A percentile compares a stretch with the other conserved stretches of the same genome.
phyloP scores from a whole-genome alignment of 2,113 vertebrate species.

The Rana temporaria region DNA sequence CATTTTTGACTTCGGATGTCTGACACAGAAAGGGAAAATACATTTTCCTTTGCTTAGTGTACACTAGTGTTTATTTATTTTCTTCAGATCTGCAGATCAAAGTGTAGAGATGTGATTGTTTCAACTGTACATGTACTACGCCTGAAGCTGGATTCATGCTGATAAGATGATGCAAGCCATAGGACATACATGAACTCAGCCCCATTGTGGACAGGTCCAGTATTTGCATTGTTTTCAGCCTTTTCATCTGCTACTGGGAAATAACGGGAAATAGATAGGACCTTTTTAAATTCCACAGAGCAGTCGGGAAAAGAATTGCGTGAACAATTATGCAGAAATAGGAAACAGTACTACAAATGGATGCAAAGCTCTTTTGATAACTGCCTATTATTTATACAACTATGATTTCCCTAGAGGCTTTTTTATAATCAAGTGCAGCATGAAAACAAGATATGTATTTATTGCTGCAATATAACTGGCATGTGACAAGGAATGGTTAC shows the following conservation, averaged over 20 bases:
- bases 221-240: slow-evolving; percentile 19
- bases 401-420: slow-evolving; percentile 15
- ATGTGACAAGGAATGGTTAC: no score
- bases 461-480: no score
- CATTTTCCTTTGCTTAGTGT: background rate
- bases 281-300: background rate
- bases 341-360: background rate
- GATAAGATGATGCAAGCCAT: slow-evolving; percentile 10
- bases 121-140: background rate
- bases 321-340: slow-evolving; percentile 1
- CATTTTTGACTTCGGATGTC: slow-evolving; percentile 20
- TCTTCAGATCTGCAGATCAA: slow-evolving; percentile 54
- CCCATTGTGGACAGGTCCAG: background rate
- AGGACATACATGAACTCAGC: background rate
- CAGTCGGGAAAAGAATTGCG: background rate
- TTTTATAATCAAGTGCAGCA: slow-evolving; percentile 1
- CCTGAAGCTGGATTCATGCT: slow-evolving; percentile 18
- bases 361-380: slow-evolving; percentile 1
- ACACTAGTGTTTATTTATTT: slow-evolving; percentile 44
- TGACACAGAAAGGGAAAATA: slow-evolving; percentile 17
- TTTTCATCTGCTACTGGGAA: slow-evolving; percentile 15
- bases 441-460: no score
- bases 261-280: slow-evolving; percentile 30
- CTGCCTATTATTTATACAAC: background rate
- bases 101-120: slow-evolving; percentile 24